Base-by-base conservation (phyloP, 2,113 vertebrate species). In the Pampusana beccarii region DNA sequence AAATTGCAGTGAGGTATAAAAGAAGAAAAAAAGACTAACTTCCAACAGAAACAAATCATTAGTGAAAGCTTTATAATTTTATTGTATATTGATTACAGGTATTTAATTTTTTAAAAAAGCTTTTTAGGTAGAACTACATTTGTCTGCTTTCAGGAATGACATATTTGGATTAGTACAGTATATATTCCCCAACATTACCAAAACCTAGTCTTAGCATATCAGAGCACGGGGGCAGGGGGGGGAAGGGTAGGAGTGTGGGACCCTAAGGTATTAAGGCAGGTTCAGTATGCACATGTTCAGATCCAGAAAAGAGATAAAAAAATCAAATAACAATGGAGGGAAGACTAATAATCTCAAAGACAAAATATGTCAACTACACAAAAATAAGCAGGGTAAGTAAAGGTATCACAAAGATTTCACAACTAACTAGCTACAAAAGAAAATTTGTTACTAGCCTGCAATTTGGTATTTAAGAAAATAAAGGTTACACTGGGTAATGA, bases 401-500 rank as follows among this genome's bases (percentile, higher is more conserved):
- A 88, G 26, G 31, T 40, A 80, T 16, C 42, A 42, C 50, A 57
- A 75, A 80, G 25, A 66, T 40, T 73, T 86, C 83, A 83, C 26
- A 75, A 33, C 8, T 42, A 40, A 17, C 26, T 29, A 61, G 33
- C 7, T 6, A 83, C n/a, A 62, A 73, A 73, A 71, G 9, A 71
- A 78, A 40, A 44, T 40, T 12, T 78, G 11, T 48, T 70, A 65
- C 7, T 15, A 84, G 50, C 2, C 34, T 48, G 20, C 17, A 51
- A 34, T 29, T 36, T 36, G 29, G 10, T 29, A 33, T 31, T 64
- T 42, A n/a, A 60, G 34, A 62, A 92, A 85, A 54, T 20, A 46
- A 48, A n/a, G 5, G 5, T 38, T 64, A 56, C 8, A 16, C 0
- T 10, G 13, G 7, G 1, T 70, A 75, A 58, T 7, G 10, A 34